Base-by-base conservation (phyloP, 2,888 invertebrate species). In the Arenicola marina region DNA sequence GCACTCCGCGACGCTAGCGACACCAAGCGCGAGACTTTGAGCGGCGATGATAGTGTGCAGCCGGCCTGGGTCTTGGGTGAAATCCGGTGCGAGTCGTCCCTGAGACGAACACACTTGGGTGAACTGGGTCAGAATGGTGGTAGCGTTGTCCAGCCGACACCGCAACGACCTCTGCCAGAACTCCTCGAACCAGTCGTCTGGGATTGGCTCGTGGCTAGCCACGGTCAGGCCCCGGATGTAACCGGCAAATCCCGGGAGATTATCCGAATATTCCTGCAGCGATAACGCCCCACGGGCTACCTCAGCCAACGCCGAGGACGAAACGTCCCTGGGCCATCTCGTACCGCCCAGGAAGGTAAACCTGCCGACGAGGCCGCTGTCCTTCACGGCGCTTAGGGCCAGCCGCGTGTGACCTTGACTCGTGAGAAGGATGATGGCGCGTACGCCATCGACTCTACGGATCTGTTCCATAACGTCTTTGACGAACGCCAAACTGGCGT, bases 121-220 rank as follows among this genome's bases (percentile, higher is more conserved):
- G 67, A 69, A 78, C n/a, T 53, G n/a, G 18, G 43, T 38, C 15
- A 60, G n/a, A 1, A 51, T 64, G 69, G 61, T 64, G 3, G 67
- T 68, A 46, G 77, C 76, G 44, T 74, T 73, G 1, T 78, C 68
- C 29, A 83, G 72, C 33, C 78, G 75, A 66, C 84, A 84, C 61
- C 79, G 67, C 57, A 76, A 76, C 18, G 53, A 18, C 45, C 76
- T 75, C 67, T 84, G 82, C 74, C 79, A 83, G 43, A 82, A 78
- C 46, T 84, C 84, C 48, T 82, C 80, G 58, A 84, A 83, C 85
- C 84, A 85, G 57, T 79, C 79, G 59, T 78, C 74, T 2, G 84
- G 83, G 46, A 84, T 77, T 2, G 78, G 77, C 2, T 71, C 72
- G 38, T 80, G 79, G 54, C 79, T 76, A 24, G 70, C 70, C 28